Evolutionary conservation across 2,113 vertebrate species (phyloP), one percentile per base, ranked within the genome.

Genomic region (Clarias batrachus): DNA sequence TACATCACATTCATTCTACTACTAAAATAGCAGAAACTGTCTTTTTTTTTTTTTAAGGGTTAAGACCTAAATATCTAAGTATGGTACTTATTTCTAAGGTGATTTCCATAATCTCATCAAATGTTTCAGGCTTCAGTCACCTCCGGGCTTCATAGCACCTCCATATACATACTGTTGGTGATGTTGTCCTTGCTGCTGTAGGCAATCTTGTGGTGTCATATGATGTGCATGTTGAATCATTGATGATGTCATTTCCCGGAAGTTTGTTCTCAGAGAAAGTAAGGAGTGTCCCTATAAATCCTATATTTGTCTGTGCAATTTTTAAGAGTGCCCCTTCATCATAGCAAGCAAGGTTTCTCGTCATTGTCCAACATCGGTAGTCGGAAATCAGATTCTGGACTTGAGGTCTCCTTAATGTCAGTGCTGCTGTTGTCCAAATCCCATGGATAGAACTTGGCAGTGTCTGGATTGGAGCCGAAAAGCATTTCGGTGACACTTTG

Each of bases 401-500:
- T 87, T 17, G 66, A 63, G 73, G 41, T 66, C n/a, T 89, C 85
- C 27, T 73, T 86, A 62, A 82, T 73, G 86, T 85, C 71, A 66
- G 48, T 59, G 62, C 78, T 87, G 85, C 78, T 88, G 85, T 77
- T 89, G 79, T 89, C 84, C 66, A 90, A 82, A 85, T 90, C 90
- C 90, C 90, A 90, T 37, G 90, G 90, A 56, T 90, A 90, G 83
- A 90, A 90, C 76, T 83, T 90, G 70, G 84, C 80, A 16, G 90
- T 68, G 85, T 86, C 83, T 14, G 86, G 90, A 54, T 89, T 88
- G 4, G 88, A 78, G 48, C 90, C 90, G 16, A 90, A 90, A 62
- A 90, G 68, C 90, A 90, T 90, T 70, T 90, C 90, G 0, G 90
- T 85, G 60, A 90, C 88, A 52, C 90, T 90, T 56, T 89, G 88